phyloP scores from a whole-genome alignment of 2,888 invertebrate genomes.

The Pycnomerus fuliginosus region DNA sequence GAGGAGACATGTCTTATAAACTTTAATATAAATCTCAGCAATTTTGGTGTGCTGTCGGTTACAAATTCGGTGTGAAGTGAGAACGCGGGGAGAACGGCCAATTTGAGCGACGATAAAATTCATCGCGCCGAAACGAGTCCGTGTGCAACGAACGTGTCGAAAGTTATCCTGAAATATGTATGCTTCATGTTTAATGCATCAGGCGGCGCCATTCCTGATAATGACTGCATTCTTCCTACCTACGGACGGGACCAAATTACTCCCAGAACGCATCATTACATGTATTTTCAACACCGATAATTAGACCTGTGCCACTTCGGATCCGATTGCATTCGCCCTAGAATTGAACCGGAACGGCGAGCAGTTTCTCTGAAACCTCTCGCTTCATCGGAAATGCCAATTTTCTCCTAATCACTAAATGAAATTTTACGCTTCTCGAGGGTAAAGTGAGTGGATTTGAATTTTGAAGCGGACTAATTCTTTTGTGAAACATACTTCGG shows the following conservation, averaged over 20 bases:
- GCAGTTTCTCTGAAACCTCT: no score
- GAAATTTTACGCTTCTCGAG: no score
- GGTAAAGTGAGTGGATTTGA: no score
- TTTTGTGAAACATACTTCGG: no score
- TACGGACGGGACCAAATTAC: constrained; percentile 41
- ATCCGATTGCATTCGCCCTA: neutral
- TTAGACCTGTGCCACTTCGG: constrained; percentile 20
- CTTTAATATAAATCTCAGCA: constrained; percentile 37
- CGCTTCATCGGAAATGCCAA: no score
- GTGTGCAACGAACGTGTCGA: constrained; percentile 41
- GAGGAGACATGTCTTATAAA: constrained; percentile 22
- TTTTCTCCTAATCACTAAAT: no score
- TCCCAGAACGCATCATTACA: constrained; percentile 43
- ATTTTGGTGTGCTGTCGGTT: constrained; percentile 35
- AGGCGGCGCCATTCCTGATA: constrained; percentile 44
- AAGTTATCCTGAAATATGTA: constrained; percentile 47
- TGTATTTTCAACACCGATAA: constrained; percentile 29
- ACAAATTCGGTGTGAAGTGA: constrained; percentile 36
- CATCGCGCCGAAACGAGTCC: constrained; percentile 27
- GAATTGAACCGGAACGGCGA: no score
- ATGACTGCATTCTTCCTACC: constrained; percentile 47
- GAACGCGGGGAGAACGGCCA: constrained; percentile 34
- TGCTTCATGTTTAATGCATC: constrained; percentile 50
- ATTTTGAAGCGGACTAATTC: no score
- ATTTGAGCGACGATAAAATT: constrained; percentile 42